Percentiles rank a stretch among this genome's conserved stretches.
phyloP scores from a whole-genome alignment of 2,113 vertebrate genomes.

The human region DNA sequence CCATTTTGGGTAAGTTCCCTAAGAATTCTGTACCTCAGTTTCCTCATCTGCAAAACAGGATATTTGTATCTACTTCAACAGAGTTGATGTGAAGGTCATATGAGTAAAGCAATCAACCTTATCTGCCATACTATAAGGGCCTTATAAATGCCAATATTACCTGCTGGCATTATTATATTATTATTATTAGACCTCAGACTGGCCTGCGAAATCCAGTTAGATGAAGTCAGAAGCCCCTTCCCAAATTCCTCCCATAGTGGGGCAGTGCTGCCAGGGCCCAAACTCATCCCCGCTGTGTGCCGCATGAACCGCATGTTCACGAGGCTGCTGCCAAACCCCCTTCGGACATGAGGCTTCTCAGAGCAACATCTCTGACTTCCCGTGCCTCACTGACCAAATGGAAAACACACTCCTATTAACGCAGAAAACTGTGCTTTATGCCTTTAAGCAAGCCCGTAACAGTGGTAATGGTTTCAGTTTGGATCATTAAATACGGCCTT shows the following conservation, averaged over 20 bases:
- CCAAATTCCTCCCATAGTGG: background rate
- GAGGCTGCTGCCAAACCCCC: background rate
- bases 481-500: slow-evolving; percentile 18
- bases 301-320: background rate
- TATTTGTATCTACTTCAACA: background rate
- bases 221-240: background rate
- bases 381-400: background rate
- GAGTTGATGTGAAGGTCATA: background rate
- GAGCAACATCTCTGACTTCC: background rate
- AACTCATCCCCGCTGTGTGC: background rate
- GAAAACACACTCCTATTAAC: slow-evolving; percentile 1
- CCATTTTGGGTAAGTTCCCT: background rate
- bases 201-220: background rate
- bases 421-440: background rate
- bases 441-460: background rate
- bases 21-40: background rate
- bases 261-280: background rate
- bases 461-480: background rate
- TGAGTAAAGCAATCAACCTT: background rate
- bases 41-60: background rate
- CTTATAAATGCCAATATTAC: background rate
- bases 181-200: background rate
- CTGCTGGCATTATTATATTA: background rate
- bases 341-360: background rate
- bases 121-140: background rate